phyloP scores from a whole-genome alignment of 2,888 invertebrate species.

The Venustoraphidia nigricollis region DNA sequence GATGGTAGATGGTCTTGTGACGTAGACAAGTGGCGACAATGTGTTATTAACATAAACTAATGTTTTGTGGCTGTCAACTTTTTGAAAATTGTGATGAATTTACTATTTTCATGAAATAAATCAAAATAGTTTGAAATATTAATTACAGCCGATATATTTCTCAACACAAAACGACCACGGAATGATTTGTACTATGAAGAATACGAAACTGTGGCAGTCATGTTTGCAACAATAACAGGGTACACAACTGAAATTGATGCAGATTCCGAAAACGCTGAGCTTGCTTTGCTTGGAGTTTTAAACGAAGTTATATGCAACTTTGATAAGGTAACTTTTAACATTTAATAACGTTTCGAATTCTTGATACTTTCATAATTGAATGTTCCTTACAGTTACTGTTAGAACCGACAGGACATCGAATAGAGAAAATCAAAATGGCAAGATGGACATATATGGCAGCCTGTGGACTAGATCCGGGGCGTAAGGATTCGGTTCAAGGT shows the following conservation, averaged over 20 bases:
- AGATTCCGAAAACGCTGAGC: conserved; percentile 35
- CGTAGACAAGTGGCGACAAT: no score
- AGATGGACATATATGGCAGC: conserved; percentile 97
- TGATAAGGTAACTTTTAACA: conserved; percentile 50
- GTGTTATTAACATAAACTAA: no score
- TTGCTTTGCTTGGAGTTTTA: conserved; percentile 34
- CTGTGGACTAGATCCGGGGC: conserved; percentile 69
- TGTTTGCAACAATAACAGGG: conserved; percentile 89
- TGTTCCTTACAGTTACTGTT: conserved; percentile 40
- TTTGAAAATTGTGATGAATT: neutral
- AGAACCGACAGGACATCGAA: conserved; percentile 43
- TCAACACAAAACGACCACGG: conserved; percentile 51
- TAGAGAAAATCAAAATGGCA: conserved; percentile 95
- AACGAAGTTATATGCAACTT: conserved; percentile 89
- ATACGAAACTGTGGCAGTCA: conserved; percentile 80
- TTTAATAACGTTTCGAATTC: neutral
- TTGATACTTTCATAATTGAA: neutral
- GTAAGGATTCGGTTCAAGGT: conserved; percentile 36
- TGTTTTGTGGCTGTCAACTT: conserved; percentile 6
- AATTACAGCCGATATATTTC: conserved; percentile 60
- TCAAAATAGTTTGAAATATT: conserved; percentile 10
- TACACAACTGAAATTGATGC: conserved; percentile 52
- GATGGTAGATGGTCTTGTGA: no score
- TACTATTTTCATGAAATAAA: neutral
- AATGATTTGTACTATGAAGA: conserved; percentile 77